A percentile compares a stretch with the other conserved stretches of the same genome.
Evolutionary conservation across 1,140 invertebrate species (phyloP).

Genomic region (Mesaphorura yosii): DNA sequence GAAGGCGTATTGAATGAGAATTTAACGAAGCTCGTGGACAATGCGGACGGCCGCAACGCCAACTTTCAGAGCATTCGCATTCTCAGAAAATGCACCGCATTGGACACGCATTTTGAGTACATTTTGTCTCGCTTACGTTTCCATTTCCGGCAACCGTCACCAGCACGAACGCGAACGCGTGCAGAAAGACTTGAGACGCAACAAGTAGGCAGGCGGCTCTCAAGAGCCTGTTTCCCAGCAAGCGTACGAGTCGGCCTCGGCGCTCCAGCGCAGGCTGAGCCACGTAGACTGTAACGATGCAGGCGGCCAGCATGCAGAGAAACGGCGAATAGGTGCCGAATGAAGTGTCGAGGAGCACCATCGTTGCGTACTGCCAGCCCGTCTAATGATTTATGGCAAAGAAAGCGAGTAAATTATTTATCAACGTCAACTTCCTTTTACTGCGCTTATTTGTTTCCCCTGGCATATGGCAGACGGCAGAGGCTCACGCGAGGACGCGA

Average conservation of each 20-base stretch:
- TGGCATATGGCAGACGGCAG: no score
- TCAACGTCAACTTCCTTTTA: neutral
- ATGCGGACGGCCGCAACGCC: no score
- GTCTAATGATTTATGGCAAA: slow-evolving; percentile 4
- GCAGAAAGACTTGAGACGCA: slow-evolving; percentile 11
- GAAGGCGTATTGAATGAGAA: no score
- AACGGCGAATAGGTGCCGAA: slow-evolving; percentile 15
- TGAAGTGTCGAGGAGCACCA: slow-evolving; percentile 7
- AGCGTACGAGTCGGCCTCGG: slow-evolving; percentile 7
- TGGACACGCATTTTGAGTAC: neutral
- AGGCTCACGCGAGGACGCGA: no score
- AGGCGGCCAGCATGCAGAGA: neutral
- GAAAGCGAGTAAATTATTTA: slow-evolving; percentile 2
- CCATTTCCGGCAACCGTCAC: slow-evolving; percentile 6
- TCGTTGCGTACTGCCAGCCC: slow-evolving; percentile 17
- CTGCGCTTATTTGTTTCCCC: no score
- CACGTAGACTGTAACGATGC: slow-evolving; percentile 7
- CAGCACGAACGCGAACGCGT: slow-evolving; percentile 3
- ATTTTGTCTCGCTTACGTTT: slow-evolving; percentile 13
- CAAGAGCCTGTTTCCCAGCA: slow-evolving; percentile 16
- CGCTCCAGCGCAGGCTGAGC: slow-evolving; percentile 11
- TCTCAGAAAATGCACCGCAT: neutral
- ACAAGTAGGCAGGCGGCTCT: slow-evolving; percentile 8
- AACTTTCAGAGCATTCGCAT: no score
- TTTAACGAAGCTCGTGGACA: no score